These are phyloP conservation scores for Aulostomus chinensis DNA, from an alignment of 2,797 vertebrate genomes.

Conservation along the genomic window DNA sequence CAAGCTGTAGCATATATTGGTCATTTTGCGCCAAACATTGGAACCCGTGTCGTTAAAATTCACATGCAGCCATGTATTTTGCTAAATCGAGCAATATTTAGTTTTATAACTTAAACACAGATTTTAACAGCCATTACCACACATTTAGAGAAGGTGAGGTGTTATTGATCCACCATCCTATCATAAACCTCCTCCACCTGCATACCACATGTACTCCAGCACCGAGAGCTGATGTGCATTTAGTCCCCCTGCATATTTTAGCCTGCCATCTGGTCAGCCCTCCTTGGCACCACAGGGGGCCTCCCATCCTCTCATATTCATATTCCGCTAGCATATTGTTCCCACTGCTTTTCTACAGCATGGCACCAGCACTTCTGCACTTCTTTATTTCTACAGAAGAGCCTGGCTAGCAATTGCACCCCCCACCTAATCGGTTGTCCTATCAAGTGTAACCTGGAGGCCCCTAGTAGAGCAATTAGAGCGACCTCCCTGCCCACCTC, in stretches of 20 bases:
- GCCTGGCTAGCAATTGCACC: conserved; percentile 54
- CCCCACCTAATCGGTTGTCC: conserved; percentile 85
- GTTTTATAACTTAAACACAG: conserved; percentile 21
- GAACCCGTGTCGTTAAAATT: too few relatives aligned
- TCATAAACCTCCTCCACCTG: conserved; percentile 40
- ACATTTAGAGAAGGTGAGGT: conserved; percentile 9
- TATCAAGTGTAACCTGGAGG: conserved; percentile 99
- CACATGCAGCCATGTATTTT: too few relatives aligned
- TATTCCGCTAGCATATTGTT: conserved; percentile 98
- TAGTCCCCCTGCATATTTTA: conserved; percentile 92
- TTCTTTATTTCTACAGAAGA: conserved; percentile 69
- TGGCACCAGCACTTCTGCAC: conserved; percentile 58
- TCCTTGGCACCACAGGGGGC: conserved; percentile 84
- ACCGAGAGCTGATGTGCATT: conserved; percentile 69
- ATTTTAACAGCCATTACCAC: conserved; percentile 17
- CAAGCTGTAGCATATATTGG: too few relatives aligned
- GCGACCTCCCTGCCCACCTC: conserved; percentile 97
- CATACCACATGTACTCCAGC: conserved; percentile 47
- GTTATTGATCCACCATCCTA: conserved; percentile 42
- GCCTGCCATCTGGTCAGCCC: conserved; percentile 95
- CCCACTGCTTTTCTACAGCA: conserved; percentile 88
- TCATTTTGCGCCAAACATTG: too few relatives aligned
- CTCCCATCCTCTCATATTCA: conserved; percentile 88
- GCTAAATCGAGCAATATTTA: conserved; percentile 1
- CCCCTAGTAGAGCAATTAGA: conserved; percentile 99